Conservation (phyloP, 2,888 invertebrate genomes). For the Dynastes tityus region DNA sequence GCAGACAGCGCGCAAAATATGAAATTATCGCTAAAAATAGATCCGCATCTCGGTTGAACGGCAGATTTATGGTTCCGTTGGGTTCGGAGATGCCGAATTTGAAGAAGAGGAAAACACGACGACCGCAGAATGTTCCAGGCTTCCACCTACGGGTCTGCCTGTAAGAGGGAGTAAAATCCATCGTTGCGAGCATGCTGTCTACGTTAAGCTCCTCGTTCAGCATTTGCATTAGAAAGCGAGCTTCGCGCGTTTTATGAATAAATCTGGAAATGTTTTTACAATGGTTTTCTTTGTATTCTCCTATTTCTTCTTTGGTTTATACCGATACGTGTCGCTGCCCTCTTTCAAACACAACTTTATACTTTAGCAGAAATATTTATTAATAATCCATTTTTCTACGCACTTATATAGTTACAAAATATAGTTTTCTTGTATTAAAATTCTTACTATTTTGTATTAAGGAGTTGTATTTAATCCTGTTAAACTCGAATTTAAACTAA, state of each 20-base stretch:
- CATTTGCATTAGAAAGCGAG: conserved; percentile 28
- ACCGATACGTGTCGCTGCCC: neutral
- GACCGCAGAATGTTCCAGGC: neutral
- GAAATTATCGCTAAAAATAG: conserved; percentile 43
- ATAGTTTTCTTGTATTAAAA: neutral
- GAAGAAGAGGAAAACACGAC: neutral
- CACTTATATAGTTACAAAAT: neutral
- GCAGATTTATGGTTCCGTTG: conserved; percentile 27
- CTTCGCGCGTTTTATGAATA: conserved; percentile 5
- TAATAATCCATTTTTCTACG: conserved; percentile 14
- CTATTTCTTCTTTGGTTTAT: neutral
- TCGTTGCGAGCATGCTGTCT: conserved; percentile 3
- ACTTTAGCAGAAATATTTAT: conserved; percentile 22
- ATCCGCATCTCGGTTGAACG: conserved; percentile 6
- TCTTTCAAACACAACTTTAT: neutral
- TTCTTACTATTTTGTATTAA: neutral
- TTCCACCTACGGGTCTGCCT: neutral
- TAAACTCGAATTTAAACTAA: too few relatives aligned
- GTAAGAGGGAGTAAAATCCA: conserved; percentile 2
- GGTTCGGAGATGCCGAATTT: conserved; percentile 7
- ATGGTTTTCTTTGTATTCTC: neutral
- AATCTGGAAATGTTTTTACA: conserved; percentile 14
- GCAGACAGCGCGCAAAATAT: conserved; percentile 36
- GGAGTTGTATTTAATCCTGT: too few relatives aligned
- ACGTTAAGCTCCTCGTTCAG: conserved; percentile 17